These are phyloP conservation scores for Eulithis prunata DNA, from an alignment of 2,888 invertebrate genomes.

Conservation along the genomic window DNA sequence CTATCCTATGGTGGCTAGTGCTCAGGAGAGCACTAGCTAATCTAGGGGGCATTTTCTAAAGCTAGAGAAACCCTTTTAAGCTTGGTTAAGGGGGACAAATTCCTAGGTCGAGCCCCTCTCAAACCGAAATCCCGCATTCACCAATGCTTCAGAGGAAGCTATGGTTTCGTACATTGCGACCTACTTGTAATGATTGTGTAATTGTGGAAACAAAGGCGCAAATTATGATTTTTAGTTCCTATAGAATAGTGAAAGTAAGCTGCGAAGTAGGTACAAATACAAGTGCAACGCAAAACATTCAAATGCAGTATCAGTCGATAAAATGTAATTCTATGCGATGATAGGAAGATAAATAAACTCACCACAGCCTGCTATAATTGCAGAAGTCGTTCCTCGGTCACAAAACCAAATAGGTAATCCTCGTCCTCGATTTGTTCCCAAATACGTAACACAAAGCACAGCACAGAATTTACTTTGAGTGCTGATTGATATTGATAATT, in stretches of 20 bases:
- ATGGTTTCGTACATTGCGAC: background rate
- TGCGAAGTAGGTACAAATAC: background rate
- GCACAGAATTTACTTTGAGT: background rate
- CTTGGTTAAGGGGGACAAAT: too few species aligned
- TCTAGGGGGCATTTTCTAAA: too few species aligned
- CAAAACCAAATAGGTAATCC: slow-evolving; percentile 20
- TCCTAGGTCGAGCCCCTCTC: too few species aligned
- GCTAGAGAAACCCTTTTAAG: too few species aligned
- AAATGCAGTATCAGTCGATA: background rate
- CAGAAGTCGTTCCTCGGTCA: slow-evolving; percentile 17
- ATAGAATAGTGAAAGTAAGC: background rate
- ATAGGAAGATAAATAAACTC: slow-evolving; percentile 11
- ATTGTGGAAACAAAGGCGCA: background rate
- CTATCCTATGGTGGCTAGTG: too few species aligned
- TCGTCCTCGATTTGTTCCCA: background rate
- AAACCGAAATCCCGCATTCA: too few species aligned
- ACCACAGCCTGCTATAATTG: slow-evolving; percentile 30
- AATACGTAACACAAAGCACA: slow-evolving; percentile 16
- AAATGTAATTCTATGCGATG: background rate
- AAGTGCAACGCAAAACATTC: background rate
- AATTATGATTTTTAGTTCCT: background rate
- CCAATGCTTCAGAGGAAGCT: too few species aligned
- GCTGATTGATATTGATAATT: background rate
- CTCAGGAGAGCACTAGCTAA: too few species aligned
- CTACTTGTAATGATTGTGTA: background rate